Evolutionary conservation across 2,797 vertebrate genomes (phyloP).

Genomic region (Sparus aurata): DNA sequence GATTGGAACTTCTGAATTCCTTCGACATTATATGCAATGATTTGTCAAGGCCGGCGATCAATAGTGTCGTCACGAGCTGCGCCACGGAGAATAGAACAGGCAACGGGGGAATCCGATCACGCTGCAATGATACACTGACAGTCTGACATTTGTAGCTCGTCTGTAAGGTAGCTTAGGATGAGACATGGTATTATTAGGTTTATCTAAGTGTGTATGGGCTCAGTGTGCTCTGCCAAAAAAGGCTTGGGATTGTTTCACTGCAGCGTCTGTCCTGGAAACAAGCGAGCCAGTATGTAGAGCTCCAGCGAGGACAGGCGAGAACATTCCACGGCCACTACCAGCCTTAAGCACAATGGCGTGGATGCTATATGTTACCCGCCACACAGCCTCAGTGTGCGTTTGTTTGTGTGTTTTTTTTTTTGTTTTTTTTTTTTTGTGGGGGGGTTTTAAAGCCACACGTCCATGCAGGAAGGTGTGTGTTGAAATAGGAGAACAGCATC

Average conservation of each 20-base stretch:
- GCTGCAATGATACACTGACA: conserved; percentile 59
- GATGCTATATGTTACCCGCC: conserved; percentile 53
- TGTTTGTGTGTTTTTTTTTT: conserved; percentile 7
- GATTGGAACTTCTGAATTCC: conserved; percentile 59
- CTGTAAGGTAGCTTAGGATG: conserved; percentile 68
- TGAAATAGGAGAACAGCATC: conserved; percentile 11
- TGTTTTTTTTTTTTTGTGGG: too few species aligned
- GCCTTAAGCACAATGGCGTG: conserved; percentile 56
- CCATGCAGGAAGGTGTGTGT: background rate
- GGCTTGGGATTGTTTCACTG: conserved; percentile 68
- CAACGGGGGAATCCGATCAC: conserved; percentile 61
- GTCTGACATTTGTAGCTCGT: conserved; percentile 58
- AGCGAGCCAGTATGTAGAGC: conserved; percentile 62
- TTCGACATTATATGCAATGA: conserved; percentile 56
- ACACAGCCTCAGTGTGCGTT: conserved; percentile 15
- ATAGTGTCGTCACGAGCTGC: conserved; percentile 68
- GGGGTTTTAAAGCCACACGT: conserved; percentile 1
- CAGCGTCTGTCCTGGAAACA: conserved; percentile 68
- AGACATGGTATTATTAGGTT: conserved; percentile 70
- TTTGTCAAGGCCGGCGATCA: conserved; percentile 67
- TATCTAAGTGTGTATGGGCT: conserved; percentile 66
- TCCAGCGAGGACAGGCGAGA: conserved; percentile 44
- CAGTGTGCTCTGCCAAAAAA: conserved; percentile 61
- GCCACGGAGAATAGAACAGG: conserved; percentile 22
- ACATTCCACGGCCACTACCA: conserved; percentile 74